Base-by-base conservation (phyloP, 2,797 vertebrate genomes). In the Astyanax mexicanus region DNA sequence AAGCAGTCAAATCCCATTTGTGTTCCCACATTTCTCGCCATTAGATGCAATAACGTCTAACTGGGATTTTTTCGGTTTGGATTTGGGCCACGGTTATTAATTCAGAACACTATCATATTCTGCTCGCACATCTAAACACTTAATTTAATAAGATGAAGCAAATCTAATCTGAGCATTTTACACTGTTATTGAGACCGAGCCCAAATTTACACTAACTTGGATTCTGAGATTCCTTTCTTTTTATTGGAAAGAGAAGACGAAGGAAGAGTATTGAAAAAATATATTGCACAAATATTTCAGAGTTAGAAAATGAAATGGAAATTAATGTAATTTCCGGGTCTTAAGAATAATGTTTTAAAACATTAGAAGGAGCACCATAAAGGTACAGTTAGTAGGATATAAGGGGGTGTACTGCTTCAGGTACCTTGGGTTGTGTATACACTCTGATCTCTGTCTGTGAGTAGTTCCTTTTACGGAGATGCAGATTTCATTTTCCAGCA, bases 91-190 rank as follows among this genome's bases (percentile, higher is more conserved):
- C 19, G 21, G 52, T 49, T 49, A 47, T 38, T 49, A 47, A 57
- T 75, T 61, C 74, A 8, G 29, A 13, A 10, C 32, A 49, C 69
- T 49, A 49, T 35, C 42, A 21, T 35, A 5, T 13, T 10, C 35
- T 8, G 54, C 15, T 40, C 27, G 57, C 44, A 51, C 15, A 1
- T 44, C 0, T 13, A 45, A 58, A 19, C 29, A 23, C 4, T 38
- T 60, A 25, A 75, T 75, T 67, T 21, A 44, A 74, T 45, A 37
- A 35, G 11, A 38, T 6, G 45, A 65, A 57, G n/a, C 27, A n/a
- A 67, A 38, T 52, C 51, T 58, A 45, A 75, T 57, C 38, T 15
- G 10, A 35, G 61, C 40, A 10, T n/a, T 35, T 17, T n/a, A 23
- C 49, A 27, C 21, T 42, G 37, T 4, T 17, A 38, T 49, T 42